Conservation (phyloP, 2,888 invertebrate genomes). For the Eubasilissa splendida region DNA sequence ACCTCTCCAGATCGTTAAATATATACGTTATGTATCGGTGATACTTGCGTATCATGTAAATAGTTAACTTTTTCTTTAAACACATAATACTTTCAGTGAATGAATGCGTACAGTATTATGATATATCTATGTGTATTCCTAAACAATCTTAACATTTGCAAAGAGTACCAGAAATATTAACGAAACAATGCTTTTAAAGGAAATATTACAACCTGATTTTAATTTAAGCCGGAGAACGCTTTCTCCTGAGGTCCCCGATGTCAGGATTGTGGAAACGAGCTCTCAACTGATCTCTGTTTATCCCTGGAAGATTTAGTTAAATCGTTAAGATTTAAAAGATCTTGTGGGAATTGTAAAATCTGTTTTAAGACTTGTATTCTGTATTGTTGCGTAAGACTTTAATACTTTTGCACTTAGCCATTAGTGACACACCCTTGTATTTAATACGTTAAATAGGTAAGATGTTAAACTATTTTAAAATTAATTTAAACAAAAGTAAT, state of each 20-base stretch:
- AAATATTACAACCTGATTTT: slow-evolving; percentile 1
- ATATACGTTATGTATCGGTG: no score
- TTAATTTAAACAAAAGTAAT: no score
- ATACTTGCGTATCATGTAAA: no score
- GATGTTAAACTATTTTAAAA: no score
- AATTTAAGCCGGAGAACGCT: background rate
- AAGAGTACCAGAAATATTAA: background rate
- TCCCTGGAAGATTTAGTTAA: slow-evolving; percentile 10
- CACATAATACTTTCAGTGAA: no score
- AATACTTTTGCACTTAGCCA: background rate
- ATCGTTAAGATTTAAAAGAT: background rate
- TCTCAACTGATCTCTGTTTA: slow-evolving; percentile 14
- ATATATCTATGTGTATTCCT: no score
- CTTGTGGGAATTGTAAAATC: background rate
- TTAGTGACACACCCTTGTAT: no score
- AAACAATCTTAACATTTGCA: no score
- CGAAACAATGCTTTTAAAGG: background rate
- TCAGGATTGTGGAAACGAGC: slow-evolving; percentile 10
- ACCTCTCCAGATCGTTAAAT: no score
- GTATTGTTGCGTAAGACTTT: background rate
- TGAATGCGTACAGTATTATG: no score
- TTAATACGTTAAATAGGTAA: no score
- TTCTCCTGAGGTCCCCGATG: background rate
- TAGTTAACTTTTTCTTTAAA: no score
- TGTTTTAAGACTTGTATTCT: background rate